phyloP scores from a whole-genome alignment of 2,797 vertebrate genomes.

The Fistularia tabacaria region DNA sequence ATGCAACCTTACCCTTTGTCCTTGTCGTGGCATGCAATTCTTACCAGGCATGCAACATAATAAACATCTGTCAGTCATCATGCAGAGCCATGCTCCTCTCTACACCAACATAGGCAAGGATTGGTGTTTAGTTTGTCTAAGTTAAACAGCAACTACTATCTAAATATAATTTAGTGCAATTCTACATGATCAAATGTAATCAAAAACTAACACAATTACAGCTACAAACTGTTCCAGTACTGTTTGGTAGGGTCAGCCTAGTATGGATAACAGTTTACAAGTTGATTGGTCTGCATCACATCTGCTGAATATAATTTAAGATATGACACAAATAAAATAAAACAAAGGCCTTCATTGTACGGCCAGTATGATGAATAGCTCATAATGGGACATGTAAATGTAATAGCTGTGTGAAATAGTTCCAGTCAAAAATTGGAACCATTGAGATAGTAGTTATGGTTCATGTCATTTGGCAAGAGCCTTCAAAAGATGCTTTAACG shows the following conservation, averaged over 20 bases:
- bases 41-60: constrained; percentile 66
- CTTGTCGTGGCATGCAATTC: constrained; percentile 52
- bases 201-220: constrained; percentile 10
- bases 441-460: too few relatives aligned
- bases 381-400: too few relatives aligned
- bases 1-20: constrained; percentile 55
- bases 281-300: not conserved
- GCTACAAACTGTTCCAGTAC: not conserved
- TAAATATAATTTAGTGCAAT: not conserved
- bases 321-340: too few relatives aligned
- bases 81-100: constrained; percentile 53
- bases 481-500: too few relatives aligned
- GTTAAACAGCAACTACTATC: too few relatives aligned
- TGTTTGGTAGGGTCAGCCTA: not conserved
- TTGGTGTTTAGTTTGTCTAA: constrained; percentile 24
- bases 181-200: constrained; percentile 8
- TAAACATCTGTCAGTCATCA: constrained; percentile 46
- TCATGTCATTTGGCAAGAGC: too few relatives aligned
- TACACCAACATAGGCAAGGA: not conserved
- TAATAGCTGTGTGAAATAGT: too few relatives aligned
- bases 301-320: not conserved
- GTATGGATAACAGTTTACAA: not conserved
- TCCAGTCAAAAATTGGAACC: too few relatives aligned
- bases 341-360: too few relatives aligned
- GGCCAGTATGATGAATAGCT: too few relatives aligned